These are phyloP conservation scores for Spicauda simplicius DNA, from an alignment of 2,888 invertebrate species.

Conservation along the genomic window DNA sequence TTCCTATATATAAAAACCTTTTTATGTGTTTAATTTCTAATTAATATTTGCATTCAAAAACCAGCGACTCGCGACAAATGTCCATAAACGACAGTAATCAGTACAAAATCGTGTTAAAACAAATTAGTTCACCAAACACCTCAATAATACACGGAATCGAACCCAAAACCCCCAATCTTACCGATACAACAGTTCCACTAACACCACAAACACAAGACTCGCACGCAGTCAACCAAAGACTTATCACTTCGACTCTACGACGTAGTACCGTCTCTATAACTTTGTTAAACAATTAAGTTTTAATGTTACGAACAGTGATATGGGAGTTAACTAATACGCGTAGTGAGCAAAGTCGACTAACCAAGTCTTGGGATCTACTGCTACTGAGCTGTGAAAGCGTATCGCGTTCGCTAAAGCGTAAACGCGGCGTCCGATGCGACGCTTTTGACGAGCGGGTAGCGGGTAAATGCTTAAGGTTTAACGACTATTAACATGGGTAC, in stretches of 20 bases:
- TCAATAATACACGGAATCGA: background rate
- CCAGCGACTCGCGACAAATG: too few relatives aligned
- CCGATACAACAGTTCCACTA: background rate
- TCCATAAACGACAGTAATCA: too few relatives aligned
- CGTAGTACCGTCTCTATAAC: background rate
- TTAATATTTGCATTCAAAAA: too few relatives aligned
- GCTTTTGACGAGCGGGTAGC: background rate
- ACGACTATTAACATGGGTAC: background rate
- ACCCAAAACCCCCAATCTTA: conserved; percentile 1
- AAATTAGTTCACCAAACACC: background rate
- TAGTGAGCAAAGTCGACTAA: conserved; percentile 32
- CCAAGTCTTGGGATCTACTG: conserved; percentile 32
- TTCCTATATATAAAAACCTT: too few relatives aligned
- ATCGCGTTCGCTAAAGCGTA: conserved; percentile 11
- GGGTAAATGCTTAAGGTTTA: background rate
- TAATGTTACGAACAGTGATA: background rate
- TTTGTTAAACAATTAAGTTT: conserved; percentile 1
- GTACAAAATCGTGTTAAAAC: background rate
- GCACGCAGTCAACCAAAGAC: conserved; percentile 30
- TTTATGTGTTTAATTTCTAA: too few relatives aligned
- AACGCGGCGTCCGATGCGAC: background rate
- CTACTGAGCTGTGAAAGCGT: conserved; percentile 24
- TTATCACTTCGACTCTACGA: conserved; percentile 36
- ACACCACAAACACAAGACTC: background rate
- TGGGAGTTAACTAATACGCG: background rate